Conservation (phyloP, 2,888 invertebrate genomes). For the Gymnosoma rotundatum region DNA sequence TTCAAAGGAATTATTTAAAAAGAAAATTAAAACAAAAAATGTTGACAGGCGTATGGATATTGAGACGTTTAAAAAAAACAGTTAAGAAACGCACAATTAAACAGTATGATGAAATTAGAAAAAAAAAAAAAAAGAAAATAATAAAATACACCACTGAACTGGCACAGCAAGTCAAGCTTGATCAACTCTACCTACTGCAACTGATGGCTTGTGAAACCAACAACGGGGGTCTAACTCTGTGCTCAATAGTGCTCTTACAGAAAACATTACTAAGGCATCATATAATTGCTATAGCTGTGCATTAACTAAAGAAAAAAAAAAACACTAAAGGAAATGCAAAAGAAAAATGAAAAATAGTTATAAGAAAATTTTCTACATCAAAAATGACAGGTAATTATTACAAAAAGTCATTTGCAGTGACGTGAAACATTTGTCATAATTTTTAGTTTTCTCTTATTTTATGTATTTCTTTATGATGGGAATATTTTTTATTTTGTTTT, state of each 20-base stretch:
- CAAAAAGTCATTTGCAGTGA: slow-evolving; percentile 76
- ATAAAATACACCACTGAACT: slow-evolving; percentile 37
- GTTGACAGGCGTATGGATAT: slow-evolving; percentile 12
- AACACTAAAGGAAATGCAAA: slow-evolving; percentile 34
- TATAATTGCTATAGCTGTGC: slow-evolving; percentile 25
- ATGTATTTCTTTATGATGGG: slow-evolving; percentile 36
- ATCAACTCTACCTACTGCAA: slow-evolving; percentile 37
- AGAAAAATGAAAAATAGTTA: slow-evolving; percentile 45
- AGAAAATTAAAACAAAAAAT: slow-evolving; percentile 32
- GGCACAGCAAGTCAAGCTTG: slow-evolving; percentile 50
- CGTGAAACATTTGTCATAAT: slow-evolving; percentile 80
- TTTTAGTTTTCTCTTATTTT: slow-evolving; percentile 67
- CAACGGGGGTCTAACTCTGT: slow-evolving; percentile 62
- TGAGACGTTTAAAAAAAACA: slow-evolving; percentile 51
- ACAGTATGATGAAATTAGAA: background rate
- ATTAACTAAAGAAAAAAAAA: background rate
- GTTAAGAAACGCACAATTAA: background rate
- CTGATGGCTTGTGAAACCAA: slow-evolving; percentile 32
- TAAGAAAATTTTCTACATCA: slow-evolving; percentile 50
- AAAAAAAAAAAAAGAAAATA: background rate
- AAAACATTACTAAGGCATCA: slow-evolving; percentile 36
- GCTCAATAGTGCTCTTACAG: background rate
- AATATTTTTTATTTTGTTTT: slow-evolving; percentile 41
- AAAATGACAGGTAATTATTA: slow-evolving; percentile 69
- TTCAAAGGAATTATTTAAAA: background rate